Base-by-base conservation (phyloP, 2,113 vertebrate species). In the Ictalurus punctatus region DNA sequence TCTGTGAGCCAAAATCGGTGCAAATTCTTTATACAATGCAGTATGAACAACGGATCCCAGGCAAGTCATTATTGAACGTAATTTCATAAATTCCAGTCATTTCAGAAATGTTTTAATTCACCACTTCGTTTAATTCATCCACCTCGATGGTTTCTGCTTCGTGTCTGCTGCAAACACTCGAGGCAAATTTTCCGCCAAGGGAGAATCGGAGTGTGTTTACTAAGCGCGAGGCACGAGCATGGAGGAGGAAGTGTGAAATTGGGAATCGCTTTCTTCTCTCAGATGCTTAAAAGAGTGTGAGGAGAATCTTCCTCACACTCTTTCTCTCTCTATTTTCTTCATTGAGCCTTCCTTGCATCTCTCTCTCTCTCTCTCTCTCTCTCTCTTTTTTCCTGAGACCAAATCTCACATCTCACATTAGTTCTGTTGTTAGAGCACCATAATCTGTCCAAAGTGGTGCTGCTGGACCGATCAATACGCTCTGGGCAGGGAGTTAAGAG, bases 381-480 rank as follows among this genome's bases (percentile, higher is more conserved):
- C 44, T 84, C 25, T 44, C 61, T 16, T 37, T 61, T 17, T 63
- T 17, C 71, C 65, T 71, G 34, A 78, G 80, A 81, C 86, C 69
- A 89, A 90, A 83, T 83, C 69, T 80, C 87, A 87, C 87, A 83
- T 83, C 69, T 80, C 87, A 87, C 87, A 69, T 89, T 85, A 84
- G 67, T 71, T 89, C 86, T 58, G 27, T 86, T 90, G 73, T 80
- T 86, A 54, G 12, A 89, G 25, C 84, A 65, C 9, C 63, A 78
- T 91, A 86, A 91, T 91, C 93, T 92, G 92, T 89, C 3, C 0
- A 85, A 91, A 90, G 87, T 86, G 25, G 56, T 0, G 65, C 91
- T 86, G 87, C 88, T 86, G 88, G 87, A 92, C 94, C 93, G 92
- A 92, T 95, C 93, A 92, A 93, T 93, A 92, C 44, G 30, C 76